phyloP scores from a whole-genome alignment of 2,113 vertebrate species.

The Sinocyclocheilus rhinocerous region DNA sequence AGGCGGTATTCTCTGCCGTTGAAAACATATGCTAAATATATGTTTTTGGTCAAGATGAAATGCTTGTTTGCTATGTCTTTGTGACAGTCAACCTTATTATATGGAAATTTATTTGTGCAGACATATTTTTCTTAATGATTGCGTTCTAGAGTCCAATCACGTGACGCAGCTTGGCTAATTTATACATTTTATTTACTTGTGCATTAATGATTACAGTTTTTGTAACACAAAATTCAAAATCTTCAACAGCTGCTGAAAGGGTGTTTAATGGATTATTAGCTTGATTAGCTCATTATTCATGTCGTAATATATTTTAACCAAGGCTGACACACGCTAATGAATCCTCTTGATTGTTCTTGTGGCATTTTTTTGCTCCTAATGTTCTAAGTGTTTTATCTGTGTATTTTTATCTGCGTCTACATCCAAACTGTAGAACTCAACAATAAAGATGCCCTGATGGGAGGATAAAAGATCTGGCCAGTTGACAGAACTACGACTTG shows the following conservation, averaged over 20 bases:
- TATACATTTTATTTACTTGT: conserved; percentile 42
- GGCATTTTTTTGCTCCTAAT: neutral
- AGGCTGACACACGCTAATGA: conserved; percentile 50
- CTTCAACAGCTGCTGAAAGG: conserved; percentile 51
- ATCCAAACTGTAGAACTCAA: neutral
- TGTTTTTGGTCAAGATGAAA: conserved; percentile 9
- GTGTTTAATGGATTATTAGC: conserved; percentile 55
- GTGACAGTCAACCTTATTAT: conserved; percentile 7
- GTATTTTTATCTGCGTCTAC: neutral
- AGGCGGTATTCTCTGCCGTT: neutral
- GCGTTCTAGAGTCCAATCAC: conserved; percentile 17
- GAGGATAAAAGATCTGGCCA: neutral
- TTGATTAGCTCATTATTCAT: conserved; percentile 62
- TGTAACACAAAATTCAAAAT: conserved; percentile 53
- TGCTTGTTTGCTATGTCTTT: neutral
- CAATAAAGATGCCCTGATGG: neutral
- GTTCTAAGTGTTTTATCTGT: neutral
- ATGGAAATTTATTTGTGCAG: conserved; percentile 13
- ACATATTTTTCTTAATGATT: conserved; percentile 32
- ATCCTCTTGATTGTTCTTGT: conserved; percentile 51
- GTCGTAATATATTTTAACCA: conserved; percentile 49
- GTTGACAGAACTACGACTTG: neutral
- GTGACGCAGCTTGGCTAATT: conserved; percentile 14
- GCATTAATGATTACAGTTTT: conserved; percentile 61
- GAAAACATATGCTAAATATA: neutral